Evolutionary conservation across 2,888 invertebrate genomes (phyloP), one percentile per base, ranked within the genome.

Genomic region (Mythimna loreyi): DNA sequence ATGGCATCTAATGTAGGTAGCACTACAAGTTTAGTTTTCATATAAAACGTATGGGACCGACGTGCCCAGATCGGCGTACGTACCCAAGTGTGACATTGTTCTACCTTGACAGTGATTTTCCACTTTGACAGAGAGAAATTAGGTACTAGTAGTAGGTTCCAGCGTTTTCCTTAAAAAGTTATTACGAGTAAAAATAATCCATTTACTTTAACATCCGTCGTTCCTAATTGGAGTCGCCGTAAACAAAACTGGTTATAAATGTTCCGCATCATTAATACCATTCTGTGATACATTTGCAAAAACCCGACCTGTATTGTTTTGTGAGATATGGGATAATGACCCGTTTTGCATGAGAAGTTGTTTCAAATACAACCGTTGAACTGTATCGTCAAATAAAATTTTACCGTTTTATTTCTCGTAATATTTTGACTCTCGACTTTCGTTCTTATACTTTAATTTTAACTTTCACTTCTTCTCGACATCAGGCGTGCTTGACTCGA

Each of bases 221-320:
- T 21, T 23, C 36, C 28, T 69, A 56, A 69, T 69, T 57, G 36
- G n/a, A n/a, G n/a, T n/a, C n/a, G n/a, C n/a, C n/a, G n/a, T n/a
- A n/a, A 57, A 63, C 23, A 33, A 23, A 69, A 69, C 50, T 63
- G 50, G 28, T 70, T 45, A 57, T 52, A 57, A 71, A 71, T 71
- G n/a, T 57, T 49, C 61, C 23, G 30, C 30, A 47, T 68, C 47
- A 68, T 61, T 60, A 50, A 50, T 71, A 43, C 57, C 33, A 56
- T 36, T 63, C 25, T 43, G 13, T 57, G 43, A 45, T 63, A 70
- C 49, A 33, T 71, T 52, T 25, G 11, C 43, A 49, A 25, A 43
- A 56, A 62, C 23, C 30, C 30, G 16, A 25, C 6, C 7, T 25
- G n/a, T 67, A 56, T 69, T 69, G 49, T 63, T 71, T 56, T 36